A percentile compares a stretch with the other conserved stretches of the same genome.
Evolutionary conservation across 2,888 invertebrate genomes (phyloP).

Genomic region (Ennomos quercinarius): DNA sequence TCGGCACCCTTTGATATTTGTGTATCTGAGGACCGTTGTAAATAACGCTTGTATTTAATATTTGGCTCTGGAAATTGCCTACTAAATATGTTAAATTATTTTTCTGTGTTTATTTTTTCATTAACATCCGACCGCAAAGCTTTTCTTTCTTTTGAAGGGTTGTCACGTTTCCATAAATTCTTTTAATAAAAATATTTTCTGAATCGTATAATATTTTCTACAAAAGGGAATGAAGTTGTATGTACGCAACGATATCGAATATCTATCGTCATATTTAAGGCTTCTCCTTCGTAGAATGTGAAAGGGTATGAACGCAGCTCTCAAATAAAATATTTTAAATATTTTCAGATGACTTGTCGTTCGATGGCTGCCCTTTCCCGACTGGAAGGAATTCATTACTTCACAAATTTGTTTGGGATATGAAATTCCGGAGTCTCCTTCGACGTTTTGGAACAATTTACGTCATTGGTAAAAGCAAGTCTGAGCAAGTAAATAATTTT

Average conservation of each 20-base stretch:
- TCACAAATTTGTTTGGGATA: slow-evolving; percentile 73
- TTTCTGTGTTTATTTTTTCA: slow-evolving; percentile 4
- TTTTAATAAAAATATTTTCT: not conserved
- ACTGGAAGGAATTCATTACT: slow-evolving; percentile 65
- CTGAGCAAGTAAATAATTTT: not conserved
- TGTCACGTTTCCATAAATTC: slow-evolving; percentile 9
- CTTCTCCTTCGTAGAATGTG: slow-evolving; percentile 14
- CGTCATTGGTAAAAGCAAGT: slow-evolving; percentile 37
- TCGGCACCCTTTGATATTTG: slow-evolving; percentile 64
- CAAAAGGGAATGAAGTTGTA: slow-evolving; percentile 1
- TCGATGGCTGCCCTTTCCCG: slow-evolving; percentile 46
- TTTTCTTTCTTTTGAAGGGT: not conserved
- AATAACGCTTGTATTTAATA: slow-evolving; percentile 66
- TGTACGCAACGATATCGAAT: slow-evolving; percentile 14
- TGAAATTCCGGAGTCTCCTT: slow-evolving; percentile 70
- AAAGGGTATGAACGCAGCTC: slow-evolving; percentile 25
- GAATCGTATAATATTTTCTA: slow-evolving; percentile 3
- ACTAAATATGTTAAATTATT: slow-evolving; percentile 29
- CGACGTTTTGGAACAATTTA: slow-evolving; percentile 57
- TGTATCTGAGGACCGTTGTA: slow-evolving; percentile 59
- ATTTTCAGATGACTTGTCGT: slow-evolving; percentile 39
- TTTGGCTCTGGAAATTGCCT: slow-evolving; percentile 43
- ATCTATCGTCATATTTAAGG: slow-evolving; percentile 23
- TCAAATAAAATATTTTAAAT: slow-evolving; percentile 36
- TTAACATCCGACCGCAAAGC: slow-evolving; percentile 1